A percentile compares a stretch with the other conserved stretches of the same genome.
These are phyloP conservation scores for Caenorhabditis japonica DNA, from an alignment of 2,888 invertebrate species.

Conservation along the genomic window DNA sequence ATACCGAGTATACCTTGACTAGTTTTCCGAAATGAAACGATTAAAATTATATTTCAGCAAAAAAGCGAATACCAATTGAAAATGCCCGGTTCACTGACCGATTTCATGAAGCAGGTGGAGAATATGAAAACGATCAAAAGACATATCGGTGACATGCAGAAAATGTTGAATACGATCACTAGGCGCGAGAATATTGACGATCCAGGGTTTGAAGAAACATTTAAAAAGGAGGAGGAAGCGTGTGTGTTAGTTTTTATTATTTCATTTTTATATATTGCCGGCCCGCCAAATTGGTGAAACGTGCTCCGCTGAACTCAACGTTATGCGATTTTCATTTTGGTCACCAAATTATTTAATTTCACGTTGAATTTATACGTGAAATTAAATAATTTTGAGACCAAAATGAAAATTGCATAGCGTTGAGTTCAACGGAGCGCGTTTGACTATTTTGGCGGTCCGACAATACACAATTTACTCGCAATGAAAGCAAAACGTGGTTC, in stretches of 20 bases:
- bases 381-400: too few species aligned
- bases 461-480: background rate
- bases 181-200: conserved; percentile 54
- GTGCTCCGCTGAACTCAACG: too few species aligned
- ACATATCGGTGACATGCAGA: conserved; percentile 40
- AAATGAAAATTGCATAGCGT: too few species aligned
- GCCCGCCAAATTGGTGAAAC: too few species aligned
- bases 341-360: too few species aligned
- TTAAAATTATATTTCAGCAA: conserved; percentile 27
- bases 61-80: conserved; percentile 48
- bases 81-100: conserved; percentile 54
- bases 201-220: conserved; percentile 62
- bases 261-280: too few species aligned
- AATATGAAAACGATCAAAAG: conserved; percentile 40
- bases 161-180: conserved; percentile 32
- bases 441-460: too few species aligned
- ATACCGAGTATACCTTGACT: too few species aligned
- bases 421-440: too few species aligned
- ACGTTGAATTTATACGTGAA: too few species aligned
- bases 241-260: conserved; percentile 49
- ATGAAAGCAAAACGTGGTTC: background rate
- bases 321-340: too few species aligned
- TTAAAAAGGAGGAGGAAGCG: conserved; percentile 52
- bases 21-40: background rate
- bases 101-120: conserved; percentile 54